Base-by-base conservation (phyloP, 2,113 vertebrate species). In the Gopherus flavomarginatus region DNA sequence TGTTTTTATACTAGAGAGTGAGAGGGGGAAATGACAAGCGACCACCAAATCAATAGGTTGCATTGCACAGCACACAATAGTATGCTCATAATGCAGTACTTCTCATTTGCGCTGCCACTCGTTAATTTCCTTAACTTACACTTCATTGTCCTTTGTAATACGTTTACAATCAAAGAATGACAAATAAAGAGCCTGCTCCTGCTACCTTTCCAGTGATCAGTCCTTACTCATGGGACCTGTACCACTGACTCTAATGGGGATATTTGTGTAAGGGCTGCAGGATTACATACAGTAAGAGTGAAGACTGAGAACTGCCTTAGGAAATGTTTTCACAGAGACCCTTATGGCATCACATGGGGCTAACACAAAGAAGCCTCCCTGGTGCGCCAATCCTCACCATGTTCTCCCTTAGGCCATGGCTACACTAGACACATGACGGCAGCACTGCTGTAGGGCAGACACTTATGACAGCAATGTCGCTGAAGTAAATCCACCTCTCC, bases 81-180 rank as follows among this genome's bases (percentile, higher is more conserved):
- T 94, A 85, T 81, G 92, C 91, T 92, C 82, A 97, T 65, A 91
- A 89, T 78, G 11, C 91, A 31, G 26, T 8, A 93, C 96, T 97
- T 97, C 96, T 93, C 93, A 75, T 93, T 90, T 90, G 86, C 38
- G 92, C 94, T 93, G 96, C 96, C 93, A 96, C 86, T 94, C 24
- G 92, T 94, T 97, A 97, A 97, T 97, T 97, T 96, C 95, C 89
- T 84, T 69, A 95, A 90, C 94, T 87, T 86, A 93, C 94, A 96
- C 91, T 97, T 96, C 91, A 96, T 97, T 97, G 95, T 96, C 90
- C 94, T 35, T 88, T 89, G 86, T 91, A 96, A 97, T 80, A 95
- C 44, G 80, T 92, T 96, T 96, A 95, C 96, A 94, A 79, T 49
- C 94, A 91, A 83, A 87, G 92, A 83, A 90, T 31, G 94, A 97